These are phyloP conservation scores for Steinernema carpocapsae DNA, from an alignment of 2,888 invertebrate genomes.

Conservation along the genomic window DNA sequence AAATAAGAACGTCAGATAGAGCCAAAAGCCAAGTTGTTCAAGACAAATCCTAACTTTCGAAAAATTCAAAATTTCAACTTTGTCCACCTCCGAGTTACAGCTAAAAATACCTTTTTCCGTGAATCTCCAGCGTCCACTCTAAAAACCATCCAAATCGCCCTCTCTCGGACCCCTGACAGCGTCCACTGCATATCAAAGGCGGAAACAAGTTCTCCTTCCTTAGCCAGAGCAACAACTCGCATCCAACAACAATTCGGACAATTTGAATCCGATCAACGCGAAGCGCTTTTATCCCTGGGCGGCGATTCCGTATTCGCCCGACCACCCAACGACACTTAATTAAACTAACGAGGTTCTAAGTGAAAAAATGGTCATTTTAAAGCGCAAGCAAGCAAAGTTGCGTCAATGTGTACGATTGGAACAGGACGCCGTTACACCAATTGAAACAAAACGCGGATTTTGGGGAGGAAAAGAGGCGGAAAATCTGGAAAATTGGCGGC, in stretches of 20 bases:
- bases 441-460: background rate
- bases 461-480: background rate
- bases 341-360: constrained; percentile 8
- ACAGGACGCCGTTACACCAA: constrained; percentile 15
- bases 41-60: too few relatives aligned
- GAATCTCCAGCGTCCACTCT: too few relatives aligned
- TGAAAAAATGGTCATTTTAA: background rate
- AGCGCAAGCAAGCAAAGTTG: background rate
- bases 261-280: background rate
- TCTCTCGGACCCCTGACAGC: background rate
- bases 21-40: too few relatives aligned
- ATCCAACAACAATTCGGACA: background rate
- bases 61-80: too few relatives aligned
- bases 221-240: too few relatives aligned
- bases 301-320: constrained; percentile 21
- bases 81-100: too few relatives aligned
- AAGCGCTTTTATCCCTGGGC: constrained; percentile 14
- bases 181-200: background rate
- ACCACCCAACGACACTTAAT: constrained; percentile 19
- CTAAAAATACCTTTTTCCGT: too few relatives aligned
- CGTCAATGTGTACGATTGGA: background rate
- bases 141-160: too few relatives aligned
- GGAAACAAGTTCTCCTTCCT: constrained; percentile 15
- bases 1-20: too few relatives aligned
- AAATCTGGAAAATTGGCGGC: too few relatives aligned